Percentiles rank a stretch among this genome's conserved stretches.
These are phyloP conservation scores for Polyommatus iphigenia DNA, from an alignment of 2,888 invertebrate genomes.

Conservation along the genomic window DNA sequence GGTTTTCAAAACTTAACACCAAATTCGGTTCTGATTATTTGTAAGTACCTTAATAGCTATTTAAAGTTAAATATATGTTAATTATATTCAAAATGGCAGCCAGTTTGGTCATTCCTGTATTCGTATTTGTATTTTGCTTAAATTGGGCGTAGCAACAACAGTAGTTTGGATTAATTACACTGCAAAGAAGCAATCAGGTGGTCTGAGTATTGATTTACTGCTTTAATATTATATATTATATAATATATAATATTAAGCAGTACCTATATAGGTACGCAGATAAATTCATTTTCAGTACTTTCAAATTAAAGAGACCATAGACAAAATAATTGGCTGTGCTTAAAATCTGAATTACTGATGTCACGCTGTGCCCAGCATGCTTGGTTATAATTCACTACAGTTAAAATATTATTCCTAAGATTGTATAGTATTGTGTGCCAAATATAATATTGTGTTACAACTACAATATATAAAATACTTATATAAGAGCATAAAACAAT, in stretches of 20 bases:
- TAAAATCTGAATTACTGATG: neutral
- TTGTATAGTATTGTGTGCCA: slow-evolving; percentile 27
- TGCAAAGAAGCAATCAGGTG: neutral
- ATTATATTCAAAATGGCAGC: slow-evolving; percentile 38
- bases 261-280: neutral
- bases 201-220: neutral
- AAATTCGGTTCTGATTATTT: slow-evolving; percentile 21
- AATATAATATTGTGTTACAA: slow-evolving; percentile 24
- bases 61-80: slow-evolving; percentile 45
- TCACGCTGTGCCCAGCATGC: neutral
- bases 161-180: neutral
- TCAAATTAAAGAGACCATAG: neutral
- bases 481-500: neutral
- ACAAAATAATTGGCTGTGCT: neutral
- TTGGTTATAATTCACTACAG: neutral
- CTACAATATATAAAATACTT: slow-evolving; percentile 14
- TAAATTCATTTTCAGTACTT: neutral
- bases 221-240: neutral
- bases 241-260: too few species aligned
- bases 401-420: slow-evolving; percentile 15
- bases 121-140: neutral
- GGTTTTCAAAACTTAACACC: slow-evolving; percentile 19
- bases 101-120: slow-evolving; percentile 43
- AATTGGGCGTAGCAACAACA: neutral
- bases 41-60: slow-evolving; percentile 41